Evolutionary conservation across 2,888 invertebrate species (phyloP), one percentile per base, ranked within the genome.

Genomic region (Carabus problematicus): DNA sequence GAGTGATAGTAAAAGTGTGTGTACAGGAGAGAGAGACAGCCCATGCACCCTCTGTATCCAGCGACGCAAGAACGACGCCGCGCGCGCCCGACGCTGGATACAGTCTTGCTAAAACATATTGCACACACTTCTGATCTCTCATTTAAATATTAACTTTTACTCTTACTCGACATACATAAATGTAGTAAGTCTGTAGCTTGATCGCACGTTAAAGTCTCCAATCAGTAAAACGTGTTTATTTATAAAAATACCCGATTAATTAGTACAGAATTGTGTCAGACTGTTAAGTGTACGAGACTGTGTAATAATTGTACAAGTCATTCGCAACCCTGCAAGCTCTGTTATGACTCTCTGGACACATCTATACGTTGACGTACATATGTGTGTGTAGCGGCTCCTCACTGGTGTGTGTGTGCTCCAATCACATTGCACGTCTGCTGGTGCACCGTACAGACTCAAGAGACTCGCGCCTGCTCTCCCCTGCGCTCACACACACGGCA

Each of bases 381-480:
- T 29, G 29, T 29, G 29, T 29, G 29, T 29, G 29, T 29, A 6
- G n/a, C n/a, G n/a, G n/a, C n/a, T n/a, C n/a, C n/a, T n/a, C n/a
- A n/a, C n/a, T 84, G 84, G 84, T 85, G 83, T 83, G 84, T 84
- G 82, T 84, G 85, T 84, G 84, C 83, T 59, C 67, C 67, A 67
- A 67, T 67, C 67, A 67, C 60, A 60, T 42, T 58, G 40, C 49
- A 16, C 40, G 39, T 14, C 55, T 64, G 42, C 63, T 54, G 64
- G 18, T 66, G 60, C 84, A 83, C 83, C 84, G 84, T 83, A 81
- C 84, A 84, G 85, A n/a, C 84, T 85, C 85, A 85, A 86, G 87
- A 87, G 86, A 86, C 84, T 84, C 73, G 83, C 82, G 79, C 79
- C 80, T 78, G 78, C 82, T 83, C 82, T 84, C 84, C 85, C 84